Evolutionary conservation across 2,113 vertebrate species (phyloP), one percentile per base, ranked within the genome.

Genomic region (Oceanodroma tethys): DNA sequence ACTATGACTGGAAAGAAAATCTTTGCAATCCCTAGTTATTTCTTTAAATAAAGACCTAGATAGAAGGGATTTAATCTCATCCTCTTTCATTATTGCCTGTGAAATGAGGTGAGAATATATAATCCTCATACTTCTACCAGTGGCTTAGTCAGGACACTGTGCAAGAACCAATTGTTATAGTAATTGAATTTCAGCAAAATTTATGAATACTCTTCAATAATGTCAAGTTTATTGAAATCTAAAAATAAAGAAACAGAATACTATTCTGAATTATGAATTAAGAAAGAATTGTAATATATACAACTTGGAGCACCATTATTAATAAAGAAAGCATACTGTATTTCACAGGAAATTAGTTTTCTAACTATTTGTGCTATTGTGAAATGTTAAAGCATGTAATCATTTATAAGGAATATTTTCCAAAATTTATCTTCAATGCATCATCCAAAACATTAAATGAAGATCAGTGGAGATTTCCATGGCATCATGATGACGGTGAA

Each of bases 81-180:
- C 94, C 58, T 89, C 56, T 96, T 95, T 95, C 83, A 91, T 97
- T 97, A 96, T 72, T 96, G 80, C 86, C 73, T 94, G 88, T 95
- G 96, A 95, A 96, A 96, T 92, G 94, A 97, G 80, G 96, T 96
- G 94, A 95, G 91, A 95, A 78, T 95, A 91, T 95, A 92, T 97
- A 95, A 96, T 95, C 91, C 93, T 95, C 74, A 62, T 85, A 66
- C 53, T 93, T 86, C 85, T 87, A 93, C 83, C 76, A 65, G 26
- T 63, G 65, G 47, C 60, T 93, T 42, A 82, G 59, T 23, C 29
- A 81, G 79, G 60, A 85, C 52, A 84, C 38, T 59, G 27, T 79
- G 93, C 53, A 91, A 93, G 88, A 97, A 75, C 86, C 93, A 90
- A 94, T 79, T 27, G 56, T 38, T 91, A 48, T 0, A 88, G 29